phyloP scores from a whole-genome alignment of 2,113 vertebrate genomes.

The Rhizomys pruinosus region DNA sequence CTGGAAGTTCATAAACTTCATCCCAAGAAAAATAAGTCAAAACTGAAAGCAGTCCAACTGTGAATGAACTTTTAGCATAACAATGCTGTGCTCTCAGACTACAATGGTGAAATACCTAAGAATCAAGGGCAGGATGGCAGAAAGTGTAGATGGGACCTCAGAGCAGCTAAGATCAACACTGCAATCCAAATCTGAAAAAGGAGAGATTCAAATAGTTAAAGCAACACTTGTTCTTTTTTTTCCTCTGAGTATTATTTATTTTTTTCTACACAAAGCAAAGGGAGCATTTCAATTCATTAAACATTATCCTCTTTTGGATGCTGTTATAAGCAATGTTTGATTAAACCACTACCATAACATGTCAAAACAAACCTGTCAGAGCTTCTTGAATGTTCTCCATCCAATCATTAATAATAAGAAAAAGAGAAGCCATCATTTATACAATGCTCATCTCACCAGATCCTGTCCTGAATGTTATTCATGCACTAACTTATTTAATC shows the following conservation, averaged over 20 bases:
- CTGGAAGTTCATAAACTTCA: conserved; percentile 33
- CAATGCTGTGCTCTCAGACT: not conserved
- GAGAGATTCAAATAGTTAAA: not conserved
- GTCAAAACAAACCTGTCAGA: conserved; percentile 61
- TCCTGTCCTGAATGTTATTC: conserved; percentile 2
- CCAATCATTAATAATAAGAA: conserved; percentile 57
- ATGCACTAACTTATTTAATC: conserved; percentile 19
- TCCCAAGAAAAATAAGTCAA: conserved; percentile 16
- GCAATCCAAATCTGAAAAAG: not conserved
- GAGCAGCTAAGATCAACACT: not conserved
- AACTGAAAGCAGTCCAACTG: conserved; percentile 43
- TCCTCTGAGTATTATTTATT: conserved; percentile 19
- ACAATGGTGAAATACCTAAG: not conserved
- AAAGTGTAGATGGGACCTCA: not conserved
- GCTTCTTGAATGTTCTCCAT: not conserved
- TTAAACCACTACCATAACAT: conserved; percentile 61
- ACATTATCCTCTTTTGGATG: conserved; percentile 54
- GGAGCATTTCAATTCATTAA: conserved; percentile 56
- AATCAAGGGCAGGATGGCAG: not conserved
- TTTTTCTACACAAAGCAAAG: conserved; percentile 44
- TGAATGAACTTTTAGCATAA: conserved; percentile 39
- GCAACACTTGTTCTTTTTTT: conserved; percentile 13
- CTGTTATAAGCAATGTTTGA: not conserved
- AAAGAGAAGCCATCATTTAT: conserved; percentile 9
- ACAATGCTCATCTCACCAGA: not conserved